phyloP scores from a whole-genome alignment of 2,113 vertebrate genomes.

The Bubo blakistoni region DNA sequence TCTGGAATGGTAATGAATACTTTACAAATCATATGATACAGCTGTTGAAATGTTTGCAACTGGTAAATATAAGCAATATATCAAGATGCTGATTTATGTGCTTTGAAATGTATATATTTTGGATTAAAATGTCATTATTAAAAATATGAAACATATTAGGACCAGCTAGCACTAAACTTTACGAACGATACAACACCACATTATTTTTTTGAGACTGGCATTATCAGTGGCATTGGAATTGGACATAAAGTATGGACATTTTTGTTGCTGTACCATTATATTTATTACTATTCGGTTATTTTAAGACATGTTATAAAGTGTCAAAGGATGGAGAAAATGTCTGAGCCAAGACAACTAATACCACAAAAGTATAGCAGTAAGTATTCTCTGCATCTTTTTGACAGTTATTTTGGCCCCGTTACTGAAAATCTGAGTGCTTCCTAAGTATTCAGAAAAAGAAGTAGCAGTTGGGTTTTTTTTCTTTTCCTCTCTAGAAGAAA shows the following conservation, averaged over 20 bases:
- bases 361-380: background rate
- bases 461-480: background rate
- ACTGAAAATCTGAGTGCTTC: background rate
- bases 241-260: background rate
- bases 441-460: background rate
- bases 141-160: background rate
- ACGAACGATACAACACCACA: rapidly evolving
- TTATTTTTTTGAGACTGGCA: background rate
- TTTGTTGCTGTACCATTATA: background rate
- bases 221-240: background rate
- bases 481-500: background rate
- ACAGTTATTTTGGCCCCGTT: background rate
- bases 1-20: background rate
- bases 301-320: background rate
- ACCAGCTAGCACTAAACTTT: background rate
- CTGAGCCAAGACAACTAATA: background rate
- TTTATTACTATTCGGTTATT: background rate
- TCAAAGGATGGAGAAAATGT: background rate
- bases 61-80: background rate
- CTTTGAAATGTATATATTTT: background rate
- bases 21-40: background rate
- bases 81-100: background rate
- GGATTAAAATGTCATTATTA: background rate
- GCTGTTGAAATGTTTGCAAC: background rate
- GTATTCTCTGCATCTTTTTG: background rate